Base-by-base conservation (phyloP, 1,140 invertebrate genomes). In the Berghia stephanieae region DNA sequence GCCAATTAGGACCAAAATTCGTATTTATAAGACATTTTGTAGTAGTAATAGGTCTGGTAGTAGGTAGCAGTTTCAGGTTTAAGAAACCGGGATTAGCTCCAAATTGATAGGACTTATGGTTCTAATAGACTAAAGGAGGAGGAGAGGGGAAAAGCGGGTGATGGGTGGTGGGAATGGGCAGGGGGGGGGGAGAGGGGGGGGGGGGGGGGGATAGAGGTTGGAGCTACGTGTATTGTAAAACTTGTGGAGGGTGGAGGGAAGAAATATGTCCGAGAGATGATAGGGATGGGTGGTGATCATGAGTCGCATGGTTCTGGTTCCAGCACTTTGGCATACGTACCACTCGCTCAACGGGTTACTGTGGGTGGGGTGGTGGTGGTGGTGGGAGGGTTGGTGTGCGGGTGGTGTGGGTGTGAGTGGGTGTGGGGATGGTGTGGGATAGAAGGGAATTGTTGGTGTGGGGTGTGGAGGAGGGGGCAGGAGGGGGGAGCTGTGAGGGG, bases 251-350 rank as follows among this genome's bases (percentile, higher is more conserved):
- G 67, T 89, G 88, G 52, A 87, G 89, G 78, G 91, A 89, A 91
- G 90, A 89, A 72, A 92, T 88, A 84, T 92, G 92, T 89, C 82
- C 91, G 81, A 83, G 90, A 86, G 81, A 80, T 79, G 92, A 91
- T n/a, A 93, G 89, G 13, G 92, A 90, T 24, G 92, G 91, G 78
- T 91, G 91, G 82, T 92, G 91, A 75, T 88, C 91, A 86, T 88
- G 89, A 34, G 92, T 89, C 31, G 84, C 80, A 91, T 86, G 84
- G 88, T 86, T 89, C 91, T 91, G 3, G 90, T 90, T 83, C 86
- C 88, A 1, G 90, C 86, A 75, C 89, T 91, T 82, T 92, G 91
- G 81, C 92, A 93, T 44, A 92, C 90, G 86, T 93, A 92, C 93
- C 93, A 92, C 85, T 93, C 91, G 84, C 90, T 90, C 79, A 93